These are phyloP conservation scores for Adrianichthys oophorus DNA, from an alignment of 2,797 vertebrate species.

Conservation along the genomic window DNA sequence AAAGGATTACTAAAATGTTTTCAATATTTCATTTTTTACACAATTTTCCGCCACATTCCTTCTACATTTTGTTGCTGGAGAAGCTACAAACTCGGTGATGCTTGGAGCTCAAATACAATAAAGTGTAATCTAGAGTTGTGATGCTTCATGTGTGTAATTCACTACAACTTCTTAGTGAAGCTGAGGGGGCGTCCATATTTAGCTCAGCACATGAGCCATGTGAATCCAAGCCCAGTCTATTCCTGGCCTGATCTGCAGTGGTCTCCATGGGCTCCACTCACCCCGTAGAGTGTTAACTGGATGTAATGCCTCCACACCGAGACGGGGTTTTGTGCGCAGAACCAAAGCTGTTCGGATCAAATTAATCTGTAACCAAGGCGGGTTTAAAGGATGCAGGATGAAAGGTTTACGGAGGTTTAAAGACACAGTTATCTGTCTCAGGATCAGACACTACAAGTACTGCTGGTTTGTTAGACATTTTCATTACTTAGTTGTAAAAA, in stretches of 20 bases:
- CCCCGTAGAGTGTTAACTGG: conserved; percentile 44
- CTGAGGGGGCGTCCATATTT: conserved; percentile 55
- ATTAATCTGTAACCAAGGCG: conserved; percentile 40
- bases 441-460: conserved; percentile 44
- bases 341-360: conserved; percentile 41
- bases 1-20: conserved; percentile 1
- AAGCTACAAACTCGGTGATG: conserved; percentile 1
- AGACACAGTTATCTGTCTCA: conserved; percentile 49
- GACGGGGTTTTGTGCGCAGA: conserved; percentile 21
- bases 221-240: conserved; percentile 55
- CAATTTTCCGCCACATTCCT: not conserved
- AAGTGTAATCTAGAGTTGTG: conserved; percentile 50
- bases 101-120: conserved; percentile 22
- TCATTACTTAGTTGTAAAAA: conserved; percentile 41
- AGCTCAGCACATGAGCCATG: conserved; percentile 57
- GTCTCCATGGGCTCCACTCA: conserved; percentile 39
- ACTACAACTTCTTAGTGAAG: conserved; percentile 37
- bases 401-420: conserved; percentile 50
- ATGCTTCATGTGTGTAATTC: conserved; percentile 29
- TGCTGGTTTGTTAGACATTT: conserved; percentile 44
- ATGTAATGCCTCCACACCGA: conserved; percentile 12
- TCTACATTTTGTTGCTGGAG: too few species aligned
- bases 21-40: not conserved
- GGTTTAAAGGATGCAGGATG: conserved; percentile 27
- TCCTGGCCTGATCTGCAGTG: conserved; percentile 44